Evolutionary conservation across 2,113 vertebrate genomes (phyloP), one percentile per base, ranked within the genome.

Genomic region (Tragelaphus buxtoni): DNA sequence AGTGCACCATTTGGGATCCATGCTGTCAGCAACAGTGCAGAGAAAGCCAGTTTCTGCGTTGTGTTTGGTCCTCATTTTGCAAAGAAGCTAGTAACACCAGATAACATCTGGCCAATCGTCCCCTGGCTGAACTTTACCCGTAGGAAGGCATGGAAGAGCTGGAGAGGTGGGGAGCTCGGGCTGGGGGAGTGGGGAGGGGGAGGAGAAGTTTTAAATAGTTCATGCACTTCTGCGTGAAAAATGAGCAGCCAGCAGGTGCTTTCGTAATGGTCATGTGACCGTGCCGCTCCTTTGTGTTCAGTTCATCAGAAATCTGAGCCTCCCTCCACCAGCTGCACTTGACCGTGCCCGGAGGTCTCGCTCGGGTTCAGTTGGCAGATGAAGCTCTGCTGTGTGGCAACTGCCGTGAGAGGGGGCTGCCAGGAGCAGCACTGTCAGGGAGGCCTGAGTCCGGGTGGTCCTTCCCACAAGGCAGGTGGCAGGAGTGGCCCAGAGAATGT

Each of bases 121-220:
- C 95, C 93, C 96, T 90, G 83, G 95, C 94, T 97, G 97, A 98
- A 97, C 96, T 96, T 98, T 97, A 97, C 97, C 97, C 81, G 69
- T 79, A 35, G 94, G 56, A 96, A 97, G 92, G 95, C 98, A 96
- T 95, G 97, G 97, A 96, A 91, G 89, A 90, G 86, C 77, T 17
- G 45, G 56, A 4, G 32, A 7, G 3, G 6, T 0, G 74, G 26
- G 45, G 30, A 92, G 86, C 77, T 11, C 45, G 47, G 8, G 51
- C 20, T 13, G n/a, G 76, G 76, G 16, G 47, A 49, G 28, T 0
- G 0, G 76, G 32, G 30, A 30, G 17, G 3, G 5, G 24, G 35
- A 16, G 3, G 1, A 42, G 81, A 97, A 96, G 97, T 98, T 98
- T 98, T 98, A 98, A 98, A 98, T 98, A 98, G 97, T 92, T 79